These are phyloP conservation scores for Dermochelys coriacea DNA, from an alignment of 2,797 vertebrate species.

Conservation along the genomic window DNA sequence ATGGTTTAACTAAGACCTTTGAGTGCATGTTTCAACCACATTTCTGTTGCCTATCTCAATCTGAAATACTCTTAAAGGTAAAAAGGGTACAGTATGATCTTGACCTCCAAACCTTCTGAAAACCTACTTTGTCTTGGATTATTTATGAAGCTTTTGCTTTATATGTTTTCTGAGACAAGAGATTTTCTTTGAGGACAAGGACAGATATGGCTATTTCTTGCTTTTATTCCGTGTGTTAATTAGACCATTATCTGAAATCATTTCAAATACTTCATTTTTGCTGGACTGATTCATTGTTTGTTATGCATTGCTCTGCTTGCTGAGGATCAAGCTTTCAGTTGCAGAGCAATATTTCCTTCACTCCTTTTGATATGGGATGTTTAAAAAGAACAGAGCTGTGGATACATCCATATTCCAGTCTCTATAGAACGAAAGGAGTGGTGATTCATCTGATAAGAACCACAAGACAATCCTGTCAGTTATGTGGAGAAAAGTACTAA, in stretches of 20 bases:
- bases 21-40: neutral
- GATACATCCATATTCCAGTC: neutral
- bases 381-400: conserved; percentile 1
- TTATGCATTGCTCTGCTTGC: neutral
- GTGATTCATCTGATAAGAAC: neutral
- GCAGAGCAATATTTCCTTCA: conserved; percentile 19
- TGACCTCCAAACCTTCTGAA: neutral
- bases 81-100: neutral
- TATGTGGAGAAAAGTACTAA: neutral
- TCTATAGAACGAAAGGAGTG: neutral
- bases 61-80: neutral
- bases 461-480: conserved; percentile 22
- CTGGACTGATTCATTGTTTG: conserved; percentile 6
- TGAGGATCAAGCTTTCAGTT: neutral
- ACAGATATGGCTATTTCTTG: neutral
- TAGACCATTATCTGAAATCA: neutral
- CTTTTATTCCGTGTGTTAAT: neutral
- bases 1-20: neutral
- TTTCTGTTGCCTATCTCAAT: neutral
- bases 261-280: neutral
- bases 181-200: neutral
- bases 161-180: neutral
- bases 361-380: conserved; percentile 6
- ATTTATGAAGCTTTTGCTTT: neutral
- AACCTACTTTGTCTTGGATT: neutral